These are phyloP conservation scores for Tokudaia muenninki DNA, from an alignment of 2,797 vertebrate genomes.

Conservation along the genomic window DNA sequence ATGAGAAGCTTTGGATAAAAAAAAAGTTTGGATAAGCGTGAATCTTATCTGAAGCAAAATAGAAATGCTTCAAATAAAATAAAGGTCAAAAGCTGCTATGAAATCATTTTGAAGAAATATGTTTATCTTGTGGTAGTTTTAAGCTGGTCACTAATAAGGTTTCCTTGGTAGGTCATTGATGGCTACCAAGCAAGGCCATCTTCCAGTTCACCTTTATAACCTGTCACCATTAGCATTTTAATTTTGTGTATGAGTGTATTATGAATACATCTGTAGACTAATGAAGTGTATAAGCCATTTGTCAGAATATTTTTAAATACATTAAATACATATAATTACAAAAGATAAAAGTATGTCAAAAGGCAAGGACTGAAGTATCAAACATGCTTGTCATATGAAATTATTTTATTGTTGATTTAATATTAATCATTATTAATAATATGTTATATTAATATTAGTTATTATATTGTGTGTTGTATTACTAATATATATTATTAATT, in stretches of 20 bases:
- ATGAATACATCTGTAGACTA: neutral
- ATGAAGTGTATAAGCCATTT: neutral
- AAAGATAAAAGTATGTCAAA: slow-evolving; percentile 25
- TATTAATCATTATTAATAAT: neutral
- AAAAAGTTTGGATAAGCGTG: slow-evolving; percentile 73
- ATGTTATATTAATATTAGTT: too few species aligned
- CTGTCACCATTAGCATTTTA: neutral
- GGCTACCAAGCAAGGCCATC: neutral
- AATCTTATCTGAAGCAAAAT: slow-evolving; percentile 78
- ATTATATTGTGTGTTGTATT: too few species aligned
- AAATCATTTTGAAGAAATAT: slow-evolving; percentile 77
- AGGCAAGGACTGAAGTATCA: neutral
- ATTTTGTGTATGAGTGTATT: neutral
- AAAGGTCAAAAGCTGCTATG: slow-evolving; percentile 47
- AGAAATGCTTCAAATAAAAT: slow-evolving; percentile 77
- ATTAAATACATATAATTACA: slow-evolving; percentile 14
- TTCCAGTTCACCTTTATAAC: neutral
- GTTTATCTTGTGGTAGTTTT: slow-evolving; percentile 71
- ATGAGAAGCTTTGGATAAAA: slow-evolving; percentile 60
- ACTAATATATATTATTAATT: too few species aligned
- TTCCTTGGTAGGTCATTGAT: neutral
- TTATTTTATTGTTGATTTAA: slow-evolving; percentile 26
- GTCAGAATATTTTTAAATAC: slow-evolving; percentile 27
- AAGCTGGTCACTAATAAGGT: slow-evolving; percentile 4
- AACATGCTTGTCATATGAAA: neutral